These are phyloP conservation scores for Steinernema scapterisci DNA, from an alignment of 2,888 invertebrate genomes.

Conservation along the genomic window DNA sequence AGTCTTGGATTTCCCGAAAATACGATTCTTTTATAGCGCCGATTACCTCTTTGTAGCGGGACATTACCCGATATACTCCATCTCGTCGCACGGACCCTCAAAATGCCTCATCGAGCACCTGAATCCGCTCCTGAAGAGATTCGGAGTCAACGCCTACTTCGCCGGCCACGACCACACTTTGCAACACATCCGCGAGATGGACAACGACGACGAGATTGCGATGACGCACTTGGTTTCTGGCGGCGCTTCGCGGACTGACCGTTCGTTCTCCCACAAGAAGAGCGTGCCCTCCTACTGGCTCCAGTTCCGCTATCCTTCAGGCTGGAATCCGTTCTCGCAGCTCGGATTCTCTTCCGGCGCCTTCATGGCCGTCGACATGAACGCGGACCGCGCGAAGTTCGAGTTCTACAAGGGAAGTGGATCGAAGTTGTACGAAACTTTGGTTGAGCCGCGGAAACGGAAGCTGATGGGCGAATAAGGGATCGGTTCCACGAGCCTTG, in stretches of 20 bases:
- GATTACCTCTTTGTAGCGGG: slow-evolving; percentile 70
- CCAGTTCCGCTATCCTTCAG: slow-evolving; percentile 67
- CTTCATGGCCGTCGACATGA: slow-evolving; percentile 66
- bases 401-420: slow-evolving; percentile 42
- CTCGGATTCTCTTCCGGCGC: slow-evolving; percentile 67
- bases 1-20: background rate
- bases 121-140: slow-evolving; percentile 69
- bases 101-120: slow-evolving; percentile 68
- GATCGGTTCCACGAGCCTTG: too few species aligned
- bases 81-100: slow-evolving; percentile 71
- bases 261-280: slow-evolving; percentile 63
- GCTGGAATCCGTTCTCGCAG: slow-evolving; percentile 58
- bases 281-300: slow-evolving; percentile 63
- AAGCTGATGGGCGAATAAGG: background rate
- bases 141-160: slow-evolving; percentile 70
- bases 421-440: slow-evolving; percentile 36
- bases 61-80: slow-evolving; percentile 71
- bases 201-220: slow-evolving; percentile 47
- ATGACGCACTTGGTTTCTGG: slow-evolving; percentile 70
- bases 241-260: slow-evolving; percentile 69
- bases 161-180: slow-evolving; percentile 72
- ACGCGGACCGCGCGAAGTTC: slow-evolving; percentile 36
- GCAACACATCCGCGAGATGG: slow-evolving; percentile 57
- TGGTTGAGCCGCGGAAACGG: slow-evolving; percentile 36
- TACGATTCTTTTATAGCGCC: slow-evolving; percentile 66